A percentile compares a stretch with the other conserved stretches of the same genome.
phyloP scores from a whole-genome alignment of 2,888 invertebrate species.

The Diarsia rubi region DNA sequence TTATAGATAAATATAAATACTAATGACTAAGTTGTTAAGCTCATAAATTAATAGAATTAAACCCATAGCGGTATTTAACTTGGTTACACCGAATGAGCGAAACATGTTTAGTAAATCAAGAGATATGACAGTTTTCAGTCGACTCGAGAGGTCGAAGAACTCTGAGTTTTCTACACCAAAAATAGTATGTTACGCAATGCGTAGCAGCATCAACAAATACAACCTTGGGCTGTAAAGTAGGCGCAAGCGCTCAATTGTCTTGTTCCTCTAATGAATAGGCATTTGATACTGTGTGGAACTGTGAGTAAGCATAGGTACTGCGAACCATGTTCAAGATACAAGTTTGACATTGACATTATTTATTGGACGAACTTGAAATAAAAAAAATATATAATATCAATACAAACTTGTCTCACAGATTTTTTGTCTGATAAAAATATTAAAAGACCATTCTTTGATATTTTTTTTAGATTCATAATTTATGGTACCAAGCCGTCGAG shows the following conservation, averaged over 20 bases:
- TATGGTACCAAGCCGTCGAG: not conserved
- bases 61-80: constrained; percentile 25
- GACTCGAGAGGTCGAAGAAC: constrained; percentile 76
- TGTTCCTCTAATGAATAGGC: constrained; percentile 74
- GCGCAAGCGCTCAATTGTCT: constrained; percentile 76
- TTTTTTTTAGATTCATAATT: constrained; percentile 10
- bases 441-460: constrained; percentile 15
- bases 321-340: constrained; percentile 64
- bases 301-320: constrained; percentile 61
- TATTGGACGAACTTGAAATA: constrained; percentile 69
- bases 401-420: constrained; percentile 27
- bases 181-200: constrained; percentile 80
- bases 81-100: constrained; percentile 13
- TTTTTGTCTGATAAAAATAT: constrained; percentile 32
- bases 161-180: constrained; percentile 74
- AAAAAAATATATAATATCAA: constrained; percentile 43
- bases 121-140: constrained; percentile 35
- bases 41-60: constrained; percentile 54
- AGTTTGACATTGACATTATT: constrained; percentile 72
- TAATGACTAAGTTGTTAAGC: constrained; percentile 34
- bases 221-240: constrained; percentile 81
- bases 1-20: constrained; percentile 40
- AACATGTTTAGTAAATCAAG: constrained; percentile 47
- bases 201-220: constrained; percentile 78
- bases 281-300: constrained; percentile 62